These are phyloP conservation scores for Bombylius discolor DNA, from an alignment of 2,888 invertebrate species.

Conservation along the genomic window DNA sequence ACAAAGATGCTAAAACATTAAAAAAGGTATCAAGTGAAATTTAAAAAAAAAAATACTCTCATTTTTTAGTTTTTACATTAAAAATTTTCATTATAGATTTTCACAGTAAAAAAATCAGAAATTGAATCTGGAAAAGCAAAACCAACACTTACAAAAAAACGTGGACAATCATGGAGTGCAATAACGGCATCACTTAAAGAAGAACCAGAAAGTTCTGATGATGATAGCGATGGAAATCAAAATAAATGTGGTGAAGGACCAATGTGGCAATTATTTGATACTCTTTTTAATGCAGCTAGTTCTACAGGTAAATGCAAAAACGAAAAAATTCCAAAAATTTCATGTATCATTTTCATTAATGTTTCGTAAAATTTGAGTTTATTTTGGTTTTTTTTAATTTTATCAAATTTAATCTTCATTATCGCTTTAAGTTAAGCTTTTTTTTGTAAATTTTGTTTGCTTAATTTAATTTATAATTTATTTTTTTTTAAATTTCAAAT, in stretches of 20 bases:
- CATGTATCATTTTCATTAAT: background rate
- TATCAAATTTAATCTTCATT: too few relatives aligned
- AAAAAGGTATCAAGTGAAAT: conserved; percentile 49
- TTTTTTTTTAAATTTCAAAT: background rate
- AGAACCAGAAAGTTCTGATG: conserved; percentile 46
- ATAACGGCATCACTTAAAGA: conserved; percentile 40
- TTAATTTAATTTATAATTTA: background rate
- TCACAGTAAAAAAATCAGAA: conserved; percentile 54
- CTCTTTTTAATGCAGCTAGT: conserved; percentile 54
- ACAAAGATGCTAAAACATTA: conserved; percentile 83
- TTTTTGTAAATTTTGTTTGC: background rate
- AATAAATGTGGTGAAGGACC: conserved; percentile 55
- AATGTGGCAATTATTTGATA: conserved; percentile 82
- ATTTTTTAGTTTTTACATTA: background rate
- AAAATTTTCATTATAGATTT: conserved; percentile 36
- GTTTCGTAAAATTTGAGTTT: background rate
- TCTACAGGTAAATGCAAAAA: conserved; percentile 31
- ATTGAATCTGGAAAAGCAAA: conserved; percentile 53
- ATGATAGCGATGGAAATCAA: conserved; percentile 47
- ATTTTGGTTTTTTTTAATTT: background rate
- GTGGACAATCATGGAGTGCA: conserved; percentile 48
- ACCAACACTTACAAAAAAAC: conserved; percentile 44
- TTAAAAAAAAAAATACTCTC: background rate
- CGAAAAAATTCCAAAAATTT: background rate
- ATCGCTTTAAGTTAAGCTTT: too few relatives aligned